Evolutionary conservation across 1,140 invertebrate species (phyloP).

Genomic region (Branchinecta lindahli): DNA sequence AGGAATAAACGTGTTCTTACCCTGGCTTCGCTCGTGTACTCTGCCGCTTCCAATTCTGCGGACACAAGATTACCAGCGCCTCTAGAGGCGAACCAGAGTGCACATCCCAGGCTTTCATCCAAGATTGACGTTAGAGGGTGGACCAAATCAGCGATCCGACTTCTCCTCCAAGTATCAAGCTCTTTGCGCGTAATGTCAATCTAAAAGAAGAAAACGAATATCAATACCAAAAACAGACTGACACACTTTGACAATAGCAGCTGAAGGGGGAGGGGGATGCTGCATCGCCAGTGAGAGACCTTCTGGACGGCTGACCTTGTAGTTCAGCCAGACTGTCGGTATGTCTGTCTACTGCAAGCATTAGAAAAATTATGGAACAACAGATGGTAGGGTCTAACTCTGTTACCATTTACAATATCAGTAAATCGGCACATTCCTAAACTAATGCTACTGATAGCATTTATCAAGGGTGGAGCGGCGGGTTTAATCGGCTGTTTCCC

Average conservation of each 20-base stretch:
- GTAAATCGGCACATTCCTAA: too few species aligned
- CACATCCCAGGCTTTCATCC: conserved; percentile 86
- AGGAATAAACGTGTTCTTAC: conserved; percentile 36
- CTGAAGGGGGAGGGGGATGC: too few species aligned
- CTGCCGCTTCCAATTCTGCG: conserved; percentile 21
- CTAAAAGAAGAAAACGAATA: conserved; percentile 32
- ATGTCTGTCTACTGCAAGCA: too few species aligned
- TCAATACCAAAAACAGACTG: conserved; percentile 16
- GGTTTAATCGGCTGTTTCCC: too few species aligned
- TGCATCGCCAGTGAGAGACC: too few species aligned
- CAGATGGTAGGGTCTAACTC: too few species aligned
- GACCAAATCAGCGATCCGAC: conserved; percentile 53
- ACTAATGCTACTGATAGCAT: too few species aligned
- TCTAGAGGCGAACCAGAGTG: conserved; percentile 84
- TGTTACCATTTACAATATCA: too few species aligned
- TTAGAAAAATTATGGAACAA: too few species aligned
- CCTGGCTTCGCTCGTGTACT: conserved; percentile 45
- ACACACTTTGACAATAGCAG: conserved; percentile 19
- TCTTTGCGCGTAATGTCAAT: conserved; percentile 58
- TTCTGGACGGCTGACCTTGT: too few species aligned
- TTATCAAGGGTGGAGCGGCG: too few species aligned
- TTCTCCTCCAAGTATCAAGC: conserved; percentile 39
- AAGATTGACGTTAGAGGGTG: conserved; percentile 68
- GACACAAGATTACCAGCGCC: conserved; percentile 40
- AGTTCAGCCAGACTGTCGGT: too few species aligned